Evolutionary conservation across 2,113 vertebrate genomes (phyloP).

Genomic region (Ornithorhynchus anatinus): DNA sequence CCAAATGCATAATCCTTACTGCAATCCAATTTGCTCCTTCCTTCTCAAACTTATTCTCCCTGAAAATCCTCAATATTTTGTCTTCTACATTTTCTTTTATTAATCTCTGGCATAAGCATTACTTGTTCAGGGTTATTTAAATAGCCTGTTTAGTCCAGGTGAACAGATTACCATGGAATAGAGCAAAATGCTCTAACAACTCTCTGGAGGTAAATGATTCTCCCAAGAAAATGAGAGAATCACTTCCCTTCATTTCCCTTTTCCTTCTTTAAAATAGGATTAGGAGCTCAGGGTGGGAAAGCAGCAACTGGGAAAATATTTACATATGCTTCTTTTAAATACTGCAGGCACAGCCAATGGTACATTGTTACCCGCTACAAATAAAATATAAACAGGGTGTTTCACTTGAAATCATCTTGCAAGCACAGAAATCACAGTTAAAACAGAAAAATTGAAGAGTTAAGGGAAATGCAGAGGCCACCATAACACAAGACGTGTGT

Average conservation of each 20-base stretch:
- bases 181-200: slow-evolving; percentile 50
- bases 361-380: background rate
- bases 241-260: slow-evolving; percentile 1
- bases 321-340: slow-evolving; percentile 38
- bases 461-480: background rate
- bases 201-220: slow-evolving; percentile 40
- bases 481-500: rapidly evolving
- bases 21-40: no score
- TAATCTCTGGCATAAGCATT: slow-evolving; percentile 33
- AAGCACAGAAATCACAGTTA: background rate
- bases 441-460: slow-evolving; percentile 25
- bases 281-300: background rate
- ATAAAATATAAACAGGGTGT: background rate
- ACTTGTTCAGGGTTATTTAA: slow-evolving; percentile 34
- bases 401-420: slow-evolving; percentile 36
- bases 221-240: slow-evolving; percentile 47
- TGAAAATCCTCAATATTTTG: no score
- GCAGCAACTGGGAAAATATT: slow-evolving; percentile 43
- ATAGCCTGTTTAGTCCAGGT: slow-evolving; percentile 16
- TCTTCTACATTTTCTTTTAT: no score
- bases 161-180: slow-evolving; percentile 55
- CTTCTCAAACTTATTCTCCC: no score
- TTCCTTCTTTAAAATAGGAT: background rate
- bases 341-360: background rate
- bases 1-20: no score